Base-by-base conservation (phyloP, 2,888 invertebrate genomes). In the Thecocarcelia acutangulata region DNA sequence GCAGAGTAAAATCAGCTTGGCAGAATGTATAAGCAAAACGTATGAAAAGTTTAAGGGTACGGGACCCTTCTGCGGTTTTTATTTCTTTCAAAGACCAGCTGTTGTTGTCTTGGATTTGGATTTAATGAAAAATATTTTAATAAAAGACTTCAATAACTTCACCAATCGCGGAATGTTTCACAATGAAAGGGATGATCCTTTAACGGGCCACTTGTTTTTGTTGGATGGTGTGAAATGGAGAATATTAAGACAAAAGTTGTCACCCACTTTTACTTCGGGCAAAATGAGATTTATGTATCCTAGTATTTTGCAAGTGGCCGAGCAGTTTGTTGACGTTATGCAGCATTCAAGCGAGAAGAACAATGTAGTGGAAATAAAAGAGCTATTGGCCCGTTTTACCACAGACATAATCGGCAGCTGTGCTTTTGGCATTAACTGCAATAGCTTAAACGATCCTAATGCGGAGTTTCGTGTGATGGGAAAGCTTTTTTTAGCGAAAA, bases 351-450 rank as follows among this genome's bases (percentile, higher is more conserved):
- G 19, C 1, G 8, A 12, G 66, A 8, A 64, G 19, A 6, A 15
- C 80, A 33, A 28, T 3, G 85, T 78, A 0, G 74, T 87, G 0
- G 77, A 84, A 9, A 83, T 86, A 3, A 84, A 83, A 5, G 76
- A 85, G 0, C 9, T 80, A 4, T 37, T 80, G 59, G 80, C 80
- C 3, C 56, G 83, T 13, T 80, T 80, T 17, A 61, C 54, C 11
- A 75, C 74, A 2, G 92, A 93, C 80, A 91, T 92, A 0, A 92
- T 92, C 52, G 91, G 92, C 2, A 87, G 86, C 0, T 91, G 91
- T 85, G 91, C 91, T 5, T 92, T 92, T 83, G 92, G 92, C 0
- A 86, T 92, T 5, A 89, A 92, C 24, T 90, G 91, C 81, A 91
- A 92, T 75, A 90, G 90, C 37, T 86, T 91, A 33, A 85, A 87